phyloP scores from a whole-genome alignment of 2,888 invertebrate genomes.

The Drosophila anceps region DNA sequence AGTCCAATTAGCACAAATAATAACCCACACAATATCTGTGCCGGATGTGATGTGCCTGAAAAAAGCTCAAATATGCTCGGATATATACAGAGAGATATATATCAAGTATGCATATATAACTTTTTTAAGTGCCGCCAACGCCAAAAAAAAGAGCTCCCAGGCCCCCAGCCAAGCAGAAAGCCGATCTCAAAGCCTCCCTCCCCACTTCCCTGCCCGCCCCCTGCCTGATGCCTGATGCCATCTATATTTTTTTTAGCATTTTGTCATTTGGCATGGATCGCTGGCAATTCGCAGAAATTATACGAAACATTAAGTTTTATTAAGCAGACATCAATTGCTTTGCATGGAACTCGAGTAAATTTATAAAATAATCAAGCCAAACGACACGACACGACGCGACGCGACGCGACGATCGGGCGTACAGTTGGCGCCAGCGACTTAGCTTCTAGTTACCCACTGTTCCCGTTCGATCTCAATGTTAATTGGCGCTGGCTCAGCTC shows the following conservation, averaged over 20 bases:
- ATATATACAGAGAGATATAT: conserved; percentile 27
- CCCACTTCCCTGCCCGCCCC: not conserved
- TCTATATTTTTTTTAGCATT: conserved; percentile 9
- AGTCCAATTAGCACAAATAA: conserved; percentile 83
- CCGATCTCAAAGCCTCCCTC: conserved; percentile 37
- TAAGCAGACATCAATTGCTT: conserved; percentile 80
- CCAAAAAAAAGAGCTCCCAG: conserved; percentile 56
- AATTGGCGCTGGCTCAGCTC: conserved; percentile 54
- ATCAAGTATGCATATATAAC: conserved; percentile 35
- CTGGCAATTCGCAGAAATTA: conserved; percentile 80
- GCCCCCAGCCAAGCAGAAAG: conserved; percentile 73
- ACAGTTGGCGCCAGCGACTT: conserved; percentile 64
- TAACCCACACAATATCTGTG: conserved; percentile 55
- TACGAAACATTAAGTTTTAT: conserved; percentile 83
- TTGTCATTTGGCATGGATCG: conserved; percentile 67
- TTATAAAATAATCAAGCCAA: conserved; percentile 51
- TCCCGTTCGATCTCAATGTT: conserved; percentile 67
- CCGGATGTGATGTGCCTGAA: conserved; percentile 66
- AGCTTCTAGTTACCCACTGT: conserved; percentile 67
- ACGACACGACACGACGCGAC: conserved; percentile 20
- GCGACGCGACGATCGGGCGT: conserved; percentile 34
- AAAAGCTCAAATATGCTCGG: conserved; percentile 15
- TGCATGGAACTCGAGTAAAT: conserved; percentile 70
- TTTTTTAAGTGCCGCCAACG: conserved; percentile 67
- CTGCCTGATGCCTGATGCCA: not conserved